Percentiles rank a stretch among this genome's conserved stretches.
These are phyloP conservation scores for Agrotis segetum DNA, from an alignment of 2,888 invertebrate genomes.

Conservation along the genomic window DNA sequence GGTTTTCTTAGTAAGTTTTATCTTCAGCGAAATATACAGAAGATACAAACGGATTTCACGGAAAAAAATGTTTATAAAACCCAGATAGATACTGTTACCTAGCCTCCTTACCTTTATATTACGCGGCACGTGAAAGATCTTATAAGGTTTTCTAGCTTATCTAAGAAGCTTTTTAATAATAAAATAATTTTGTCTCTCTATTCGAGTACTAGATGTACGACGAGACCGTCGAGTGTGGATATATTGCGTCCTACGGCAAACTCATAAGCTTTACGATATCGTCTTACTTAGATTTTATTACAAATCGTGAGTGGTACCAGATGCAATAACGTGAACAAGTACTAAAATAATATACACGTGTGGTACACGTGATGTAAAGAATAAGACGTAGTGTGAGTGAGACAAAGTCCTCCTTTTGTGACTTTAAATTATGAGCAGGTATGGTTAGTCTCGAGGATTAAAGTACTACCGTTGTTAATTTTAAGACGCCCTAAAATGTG, in stretches of 20 bases:
- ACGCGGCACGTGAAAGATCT: constrained; percentile 17
- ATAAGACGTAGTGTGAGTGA: constrained; percentile 37
- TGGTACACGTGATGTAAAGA: constrained; percentile 36
- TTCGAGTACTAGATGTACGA: constrained; percentile 62
- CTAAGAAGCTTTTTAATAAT: constrained; percentile 39
- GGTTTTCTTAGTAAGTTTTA: constrained; percentile 6
- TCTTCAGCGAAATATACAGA: not conserved
- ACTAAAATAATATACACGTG: constrained; percentile 49
- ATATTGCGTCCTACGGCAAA: constrained; percentile 76
- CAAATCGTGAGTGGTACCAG: constrained; percentile 69
- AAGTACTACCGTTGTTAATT: constrained; percentile 36
- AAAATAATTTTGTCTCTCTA: constrained; percentile 47
- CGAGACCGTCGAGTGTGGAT: constrained; percentile 70
- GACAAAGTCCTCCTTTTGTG: constrained; percentile 33
- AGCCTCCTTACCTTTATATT: constrained; percentile 12
- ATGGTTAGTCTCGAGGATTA: constrained; percentile 39
- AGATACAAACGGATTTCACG: not conserved
- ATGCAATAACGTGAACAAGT: constrained; percentile 70
- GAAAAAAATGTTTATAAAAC: constrained; percentile 21
- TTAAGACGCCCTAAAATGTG: constrained; percentile 47
- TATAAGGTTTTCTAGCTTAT: constrained; percentile 26
- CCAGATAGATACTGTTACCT: constrained; percentile 19
- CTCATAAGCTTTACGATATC: constrained; percentile 79
- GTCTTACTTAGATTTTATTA: constrained; percentile 79
- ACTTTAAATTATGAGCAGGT: constrained; percentile 45